These are phyloP conservation scores for Proterorhinus semilunaris DNA, from an alignment of 2,113 vertebrate species.

Conservation along the genomic window DNA sequence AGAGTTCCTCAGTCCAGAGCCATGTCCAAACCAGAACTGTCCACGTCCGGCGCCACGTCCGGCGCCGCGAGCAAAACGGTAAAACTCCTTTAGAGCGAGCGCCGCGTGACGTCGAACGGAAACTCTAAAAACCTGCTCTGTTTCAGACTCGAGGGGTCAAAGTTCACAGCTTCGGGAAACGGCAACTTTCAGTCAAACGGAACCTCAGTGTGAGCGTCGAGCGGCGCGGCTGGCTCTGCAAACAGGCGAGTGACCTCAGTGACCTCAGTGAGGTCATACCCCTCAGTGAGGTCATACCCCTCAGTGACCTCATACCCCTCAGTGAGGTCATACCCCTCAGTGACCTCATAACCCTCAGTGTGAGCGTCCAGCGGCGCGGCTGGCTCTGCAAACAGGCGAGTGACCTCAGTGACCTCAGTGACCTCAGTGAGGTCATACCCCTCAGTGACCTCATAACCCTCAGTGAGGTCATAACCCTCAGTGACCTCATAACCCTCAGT, in stretches of 20 bases:
- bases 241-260: slow-evolving; percentile 90
- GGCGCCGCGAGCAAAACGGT: not conserved
- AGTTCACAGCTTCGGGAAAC: slow-evolving; percentile 93
- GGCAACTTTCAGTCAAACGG: slow-evolving; percentile 90
- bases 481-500: no score
- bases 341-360: no score
- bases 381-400: slow-evolving; percentile 97
- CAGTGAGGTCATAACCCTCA: no score
- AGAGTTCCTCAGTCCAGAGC: not conserved
- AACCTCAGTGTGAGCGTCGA: slow-evolving; percentile 90
- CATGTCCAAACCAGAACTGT: not conserved
- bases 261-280: no score
- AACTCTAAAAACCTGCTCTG: not conserved
- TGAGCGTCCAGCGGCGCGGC: slow-evolving; percentile 90
- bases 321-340: no score
- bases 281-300: no score
- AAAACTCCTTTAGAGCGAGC: not conserved
- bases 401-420: no score
- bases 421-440: no score
- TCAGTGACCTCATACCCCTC: no score
- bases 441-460: no score
- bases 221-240: slow-evolving; percentile 94
- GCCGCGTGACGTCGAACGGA: no score
- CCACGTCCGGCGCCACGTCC: not conserved
- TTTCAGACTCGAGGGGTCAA: slow-evolving; percentile 75